A percentile compares a stretch with the other conserved stretches of the same genome.
These are phyloP conservation scores for Ditylenchus dipsaci DNA, from an alignment of 1,140 invertebrate genomes.

Conservation along the genomic window DNA sequence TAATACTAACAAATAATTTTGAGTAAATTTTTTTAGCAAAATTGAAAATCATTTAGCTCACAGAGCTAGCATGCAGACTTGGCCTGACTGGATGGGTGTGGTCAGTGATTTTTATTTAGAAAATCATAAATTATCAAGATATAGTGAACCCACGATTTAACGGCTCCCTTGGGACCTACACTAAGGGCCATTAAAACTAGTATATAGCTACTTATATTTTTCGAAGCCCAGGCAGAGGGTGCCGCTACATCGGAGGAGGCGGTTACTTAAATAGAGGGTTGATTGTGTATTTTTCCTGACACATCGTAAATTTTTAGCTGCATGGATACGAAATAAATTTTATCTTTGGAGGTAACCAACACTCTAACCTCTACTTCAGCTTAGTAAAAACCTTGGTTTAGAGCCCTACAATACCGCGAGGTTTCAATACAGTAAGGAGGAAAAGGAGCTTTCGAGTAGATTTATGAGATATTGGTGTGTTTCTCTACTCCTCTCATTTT, in stretches of 20 bases:
- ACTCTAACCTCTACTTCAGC: too few species aligned
- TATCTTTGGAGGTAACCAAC: constrained; percentile 12
- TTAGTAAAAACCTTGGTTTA: constrained; percentile 68
- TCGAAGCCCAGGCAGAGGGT: too few species aligned
- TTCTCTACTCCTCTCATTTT: not conserved
- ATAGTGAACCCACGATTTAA: too few species aligned
- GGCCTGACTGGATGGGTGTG: constrained; percentile 91
- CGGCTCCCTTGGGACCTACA: too few species aligned
- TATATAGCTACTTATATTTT: too few species aligned
- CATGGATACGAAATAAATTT: constrained; percentile 93
- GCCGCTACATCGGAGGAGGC: too few species aligned
- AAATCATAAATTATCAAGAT: too few species aligned
- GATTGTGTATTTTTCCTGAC: too few species aligned
- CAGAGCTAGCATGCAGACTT: constrained; percentile 67
- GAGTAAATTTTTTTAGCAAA: too few species aligned
- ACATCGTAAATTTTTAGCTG: not conserved
- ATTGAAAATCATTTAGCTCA: constrained; percentile 1
- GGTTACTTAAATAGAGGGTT: too few species aligned
- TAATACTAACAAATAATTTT: constrained; percentile 2
- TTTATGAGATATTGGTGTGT: constrained; percentile 83
- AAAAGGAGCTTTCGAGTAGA: constrained; percentile 75
- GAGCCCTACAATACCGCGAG: constrained; percentile 77
- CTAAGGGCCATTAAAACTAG: too few species aligned
- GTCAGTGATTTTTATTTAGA: not conserved
- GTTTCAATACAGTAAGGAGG: constrained; percentile 70